Conservation (phyloP, 2,888 invertebrate species). For the Leucophenga montana region DNA sequence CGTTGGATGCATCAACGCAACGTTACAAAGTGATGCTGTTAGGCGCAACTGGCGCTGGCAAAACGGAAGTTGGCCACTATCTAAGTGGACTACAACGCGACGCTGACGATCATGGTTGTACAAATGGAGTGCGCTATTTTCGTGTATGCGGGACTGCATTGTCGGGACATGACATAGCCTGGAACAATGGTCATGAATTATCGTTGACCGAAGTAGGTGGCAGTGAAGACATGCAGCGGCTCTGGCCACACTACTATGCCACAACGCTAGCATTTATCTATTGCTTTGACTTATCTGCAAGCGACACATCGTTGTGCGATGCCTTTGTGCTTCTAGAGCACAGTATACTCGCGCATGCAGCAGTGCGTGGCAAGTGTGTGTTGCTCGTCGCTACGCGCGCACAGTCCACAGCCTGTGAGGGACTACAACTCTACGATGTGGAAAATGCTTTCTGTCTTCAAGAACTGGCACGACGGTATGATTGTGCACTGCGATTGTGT, state of each 20-base stretch:
- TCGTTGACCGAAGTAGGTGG: conserved; percentile 70
- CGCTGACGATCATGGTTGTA: conserved; percentile 52
- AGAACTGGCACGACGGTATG: conserved; percentile 53
- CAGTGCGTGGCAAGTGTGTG: conserved; percentile 66
- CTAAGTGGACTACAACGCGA: conserved; percentile 52
- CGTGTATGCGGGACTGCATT: conserved; percentile 25
- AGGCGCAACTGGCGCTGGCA: conserved; percentile 65
- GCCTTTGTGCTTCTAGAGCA: conserved; percentile 56
- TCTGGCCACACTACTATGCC: conserved; percentile 70
- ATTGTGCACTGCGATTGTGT: conserved; percentile 55
- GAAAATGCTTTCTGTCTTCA: conserved; percentile 66
- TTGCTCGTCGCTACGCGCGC: conserved; percentile 64
- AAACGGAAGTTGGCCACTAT: conserved; percentile 68
- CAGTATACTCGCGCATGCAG: conserved; percentile 52
- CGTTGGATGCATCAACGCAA: no score
- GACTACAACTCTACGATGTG: conserved; percentile 67
- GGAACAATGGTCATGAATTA: conserved; percentile 37
- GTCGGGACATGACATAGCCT: conserved; percentile 8
- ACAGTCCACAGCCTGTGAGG: conserved; percentile 53
- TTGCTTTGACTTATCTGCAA: conserved; percentile 64
- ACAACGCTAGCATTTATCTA: conserved; percentile 57
- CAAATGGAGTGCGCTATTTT: conserved; percentile 69
- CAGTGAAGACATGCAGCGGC: conserved; percentile 66
- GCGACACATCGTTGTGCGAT: conserved; percentile 45
- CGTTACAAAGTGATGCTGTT: conserved; percentile 64